These are phyloP conservation scores for Iphiclides podalirius DNA, from an alignment of 2,888 invertebrate species.

Conservation along the genomic window DNA sequence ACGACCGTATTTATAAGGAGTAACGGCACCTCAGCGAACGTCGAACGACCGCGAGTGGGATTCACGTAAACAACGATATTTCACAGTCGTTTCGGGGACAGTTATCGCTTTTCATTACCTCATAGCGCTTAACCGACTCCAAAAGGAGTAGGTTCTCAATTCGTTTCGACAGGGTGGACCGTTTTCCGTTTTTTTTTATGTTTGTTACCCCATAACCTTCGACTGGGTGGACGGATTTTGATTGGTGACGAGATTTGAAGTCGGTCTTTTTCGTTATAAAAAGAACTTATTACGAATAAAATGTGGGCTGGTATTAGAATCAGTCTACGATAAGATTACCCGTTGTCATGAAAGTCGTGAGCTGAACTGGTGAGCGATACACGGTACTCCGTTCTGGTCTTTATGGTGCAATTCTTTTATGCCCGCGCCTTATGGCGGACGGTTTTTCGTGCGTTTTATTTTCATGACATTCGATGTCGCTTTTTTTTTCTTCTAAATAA, in stretches of 20 bases:
- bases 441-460: background rate
- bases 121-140: no score
- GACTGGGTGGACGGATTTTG: no score
- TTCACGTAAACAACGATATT: slow-evolving; percentile 35
- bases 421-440: background rate
- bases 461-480: background rate
- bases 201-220: no score
- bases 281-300: slow-evolving; percentile 26
- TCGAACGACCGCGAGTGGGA: slow-evolving; percentile 40
- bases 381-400: slow-evolving; percentile 9
- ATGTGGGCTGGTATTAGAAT: slow-evolving; percentile 32
- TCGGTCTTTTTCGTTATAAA: no score
- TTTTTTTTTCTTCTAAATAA: background rate
- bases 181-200: no score
- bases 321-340: slow-evolving; percentile 31
- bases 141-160: no score
- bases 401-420: slow-evolving; percentile 11
- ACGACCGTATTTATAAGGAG: slow-evolving; percentile 59
- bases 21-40: slow-evolving; percentile 38
- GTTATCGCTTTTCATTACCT: slow-evolving; percentile 33
- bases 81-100: slow-evolving; percentile 28
- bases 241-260: no score
- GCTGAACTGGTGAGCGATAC: background rate
- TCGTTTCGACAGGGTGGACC: no score
- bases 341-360: slow-evolving; percentile 30